phyloP scores from a whole-genome alignment of 2,797 vertebrate genomes.

The Cottoperca gobio region DNA sequence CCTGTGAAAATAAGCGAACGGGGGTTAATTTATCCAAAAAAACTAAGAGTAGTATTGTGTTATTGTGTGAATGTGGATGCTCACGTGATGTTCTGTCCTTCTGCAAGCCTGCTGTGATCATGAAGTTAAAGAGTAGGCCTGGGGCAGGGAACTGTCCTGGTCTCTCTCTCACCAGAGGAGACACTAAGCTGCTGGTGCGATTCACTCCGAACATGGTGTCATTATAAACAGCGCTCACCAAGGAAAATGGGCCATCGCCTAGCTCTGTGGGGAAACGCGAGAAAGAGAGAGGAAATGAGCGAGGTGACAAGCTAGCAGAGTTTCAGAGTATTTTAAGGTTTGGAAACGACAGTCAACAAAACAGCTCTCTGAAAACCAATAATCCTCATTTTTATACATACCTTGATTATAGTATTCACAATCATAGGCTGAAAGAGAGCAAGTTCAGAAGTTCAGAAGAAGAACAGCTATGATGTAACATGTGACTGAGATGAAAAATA shows the following conservation, averaged over 20 bases:
- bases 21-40: neutral
- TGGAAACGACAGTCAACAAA: constrained; percentile 6
- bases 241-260: constrained; percentile 93
- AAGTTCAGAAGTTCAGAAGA: constrained; percentile 23
- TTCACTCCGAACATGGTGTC: constrained; percentile 93
- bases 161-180: constrained; percentile 88
- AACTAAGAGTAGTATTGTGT: neutral
- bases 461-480: constrained; percentile 26
- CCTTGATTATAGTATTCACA: constrained; percentile 99
- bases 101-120: constrained; percentile 94
- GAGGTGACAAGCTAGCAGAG: constrained; percentile 4
- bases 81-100: constrained; percentile 93
- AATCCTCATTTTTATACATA: constrained; percentile 74
- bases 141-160: constrained; percentile 75
- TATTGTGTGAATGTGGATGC: constrained; percentile 47
- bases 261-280: constrained; percentile 83
- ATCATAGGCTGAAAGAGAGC: constrained; percentile 90
- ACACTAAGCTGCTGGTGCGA: constrained; percentile 89
- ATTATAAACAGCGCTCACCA: constrained; percentile 89
- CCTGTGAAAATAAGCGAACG: constrained; percentile 75
- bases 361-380: neutral
- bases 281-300: constrained; percentile 33
- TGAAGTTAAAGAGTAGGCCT: constrained; percentile 93
- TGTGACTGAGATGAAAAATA: constrained; percentile 2
- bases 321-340: neutral